These are phyloP conservation scores for Endotricha flammealis DNA, from an alignment of 2,888 invertebrate species.

Conservation along the genomic window DNA sequence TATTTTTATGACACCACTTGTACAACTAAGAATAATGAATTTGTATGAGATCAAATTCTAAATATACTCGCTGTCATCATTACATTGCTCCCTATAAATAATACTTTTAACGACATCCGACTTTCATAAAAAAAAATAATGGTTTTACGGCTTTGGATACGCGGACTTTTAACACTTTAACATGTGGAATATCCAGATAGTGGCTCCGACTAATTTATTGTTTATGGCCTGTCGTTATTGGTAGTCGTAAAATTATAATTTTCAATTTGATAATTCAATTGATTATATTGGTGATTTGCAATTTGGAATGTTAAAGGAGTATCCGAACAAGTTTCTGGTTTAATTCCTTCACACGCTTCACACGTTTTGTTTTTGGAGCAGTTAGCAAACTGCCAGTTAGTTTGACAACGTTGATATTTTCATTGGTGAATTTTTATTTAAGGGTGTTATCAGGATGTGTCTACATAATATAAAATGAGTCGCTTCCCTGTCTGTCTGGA, in stretches of 20 bases:
- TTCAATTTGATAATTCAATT: slow-evolving; percentile 1
- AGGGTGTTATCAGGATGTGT: too few species aligned
- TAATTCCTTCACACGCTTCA: too few species aligned
- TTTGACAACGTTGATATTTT: too few species aligned
- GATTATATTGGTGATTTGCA: neutral
- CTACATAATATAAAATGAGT: too few species aligned
- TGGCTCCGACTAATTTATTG: slow-evolving; percentile 10
- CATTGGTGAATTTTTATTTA: too few species aligned
- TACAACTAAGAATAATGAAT: slow-evolving; percentile 38
- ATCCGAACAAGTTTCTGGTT: too few species aligned
- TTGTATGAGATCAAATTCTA: slow-evolving; percentile 44
- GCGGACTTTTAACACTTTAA: slow-evolving; percentile 43
- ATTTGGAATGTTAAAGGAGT: too few species aligned
- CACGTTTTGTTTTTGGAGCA: too few species aligned
- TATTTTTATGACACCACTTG: slow-evolving; percentile 30
- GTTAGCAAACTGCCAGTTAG: too few species aligned
- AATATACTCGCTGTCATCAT: slow-evolving; percentile 58
- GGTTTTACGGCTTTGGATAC: slow-evolving; percentile 30
- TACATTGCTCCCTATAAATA: slow-evolving; percentile 63
- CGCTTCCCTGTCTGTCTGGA: too few species aligned
- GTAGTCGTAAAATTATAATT: neutral
- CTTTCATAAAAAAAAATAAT: slow-evolving; percentile 62
- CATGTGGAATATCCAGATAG: slow-evolving; percentile 21
- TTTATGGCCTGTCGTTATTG: neutral
- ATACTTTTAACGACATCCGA: slow-evolving; percentile 55